A percentile compares a stretch with the other conserved stretches of the same genome.
phyloP scores from a whole-genome alignment of 2,113 vertebrate genomes.

The Brachyistius frenatus region DNA sequence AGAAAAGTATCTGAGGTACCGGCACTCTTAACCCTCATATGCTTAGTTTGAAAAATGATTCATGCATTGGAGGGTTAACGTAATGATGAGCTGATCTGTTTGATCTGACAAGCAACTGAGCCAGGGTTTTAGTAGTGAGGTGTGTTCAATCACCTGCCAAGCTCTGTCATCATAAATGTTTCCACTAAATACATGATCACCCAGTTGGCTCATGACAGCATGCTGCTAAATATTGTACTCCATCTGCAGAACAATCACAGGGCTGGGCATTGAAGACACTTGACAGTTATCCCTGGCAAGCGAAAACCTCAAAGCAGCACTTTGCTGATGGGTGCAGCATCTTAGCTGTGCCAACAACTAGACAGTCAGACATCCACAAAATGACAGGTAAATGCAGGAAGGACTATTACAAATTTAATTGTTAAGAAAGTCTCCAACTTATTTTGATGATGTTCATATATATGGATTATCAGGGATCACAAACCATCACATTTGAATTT shows the following conservation, averaged over 20 bases:
- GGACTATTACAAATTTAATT: neutral
- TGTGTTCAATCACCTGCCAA: slow-evolving; percentile 27
- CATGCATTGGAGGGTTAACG: slow-evolving; percentile 14
- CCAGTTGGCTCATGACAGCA: slow-evolving; percentile 40
- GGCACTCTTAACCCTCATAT: neutral
- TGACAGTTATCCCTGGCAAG: slow-evolving; percentile 85
- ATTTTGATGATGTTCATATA: too few species aligned
- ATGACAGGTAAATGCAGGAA: slow-evolving; percentile 25
- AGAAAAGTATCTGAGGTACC: neutral
- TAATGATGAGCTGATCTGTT: slow-evolving; percentile 27
- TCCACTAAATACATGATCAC: slow-evolving; percentile 60
- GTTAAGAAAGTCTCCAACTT: neutral
- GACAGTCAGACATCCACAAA: slow-evolving; percentile 81
- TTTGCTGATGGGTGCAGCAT: slow-evolving; percentile 81
- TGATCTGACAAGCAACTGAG: slow-evolving; percentile 37
- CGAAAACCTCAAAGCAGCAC: slow-evolving; percentile 75
- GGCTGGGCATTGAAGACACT: slow-evolving; percentile 75
- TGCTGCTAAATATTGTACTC: slow-evolving; percentile 67
- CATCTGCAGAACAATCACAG: slow-evolving; percentile 73
- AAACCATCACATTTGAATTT: too few species aligned
- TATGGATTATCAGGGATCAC: too few species aligned
- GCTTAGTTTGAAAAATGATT: neutral
- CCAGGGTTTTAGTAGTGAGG: slow-evolving; percentile 35
- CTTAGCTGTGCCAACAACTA: slow-evolving; percentile 67
- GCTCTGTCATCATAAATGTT: slow-evolving; percentile 57